Evolutionary conservation across 2,888 invertebrate species (phyloP), one percentile per base, ranked within the genome.

Genomic region (Polydesmus complanatus): DNA sequence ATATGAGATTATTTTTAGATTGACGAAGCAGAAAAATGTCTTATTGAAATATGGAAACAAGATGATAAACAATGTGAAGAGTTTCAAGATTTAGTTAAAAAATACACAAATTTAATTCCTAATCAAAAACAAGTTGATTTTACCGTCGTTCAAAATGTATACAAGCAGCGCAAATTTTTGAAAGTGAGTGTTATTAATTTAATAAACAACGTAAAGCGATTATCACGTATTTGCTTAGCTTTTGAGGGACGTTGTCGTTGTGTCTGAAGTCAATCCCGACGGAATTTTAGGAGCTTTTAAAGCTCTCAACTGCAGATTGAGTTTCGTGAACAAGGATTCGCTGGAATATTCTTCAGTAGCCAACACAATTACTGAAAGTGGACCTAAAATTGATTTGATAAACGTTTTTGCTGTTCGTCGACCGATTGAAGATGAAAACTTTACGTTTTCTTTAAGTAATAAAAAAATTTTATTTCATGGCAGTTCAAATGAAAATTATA

Each of bases 391-490:
- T 22, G 23, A 53, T 3, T 25, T 59, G 22, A 23, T 3, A 22
- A 60, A 60, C 21, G 27, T 60, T 19, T 60, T 55, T 50, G 22
- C 49, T 37, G 47, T 60, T 25, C 27, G 55, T 19, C 60, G 60
- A 11, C 23, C 54, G 23, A 14, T 47, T 22, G 60, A 60, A 49
- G 56, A 60, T 26, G 22, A 27, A 21, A 23, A n/a, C 18, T 60
- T 60, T 50, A n/a, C n/a, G 1, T 47, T n/a, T 22, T 21, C 27
- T 23, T 14, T 60, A 18, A 11, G 1, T 23, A 60, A 60, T 54
- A 56, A 26, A 49, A 22, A 49, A 49, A 22, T 47, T 54, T 27
- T 60, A 21, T 60, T 55, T 56, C 60, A 60, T 19, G 60, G 48
- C 14, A 49, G 49, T 48, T 8, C 18, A 3, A 3, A 27, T 2